Percentiles rank a stretch among this genome's conserved stretches.
phyloP scores from a whole-genome alignment of 30 jellyfish, hydroid and myxozoan genomes.

The Morbakka virulenta region DNA sequence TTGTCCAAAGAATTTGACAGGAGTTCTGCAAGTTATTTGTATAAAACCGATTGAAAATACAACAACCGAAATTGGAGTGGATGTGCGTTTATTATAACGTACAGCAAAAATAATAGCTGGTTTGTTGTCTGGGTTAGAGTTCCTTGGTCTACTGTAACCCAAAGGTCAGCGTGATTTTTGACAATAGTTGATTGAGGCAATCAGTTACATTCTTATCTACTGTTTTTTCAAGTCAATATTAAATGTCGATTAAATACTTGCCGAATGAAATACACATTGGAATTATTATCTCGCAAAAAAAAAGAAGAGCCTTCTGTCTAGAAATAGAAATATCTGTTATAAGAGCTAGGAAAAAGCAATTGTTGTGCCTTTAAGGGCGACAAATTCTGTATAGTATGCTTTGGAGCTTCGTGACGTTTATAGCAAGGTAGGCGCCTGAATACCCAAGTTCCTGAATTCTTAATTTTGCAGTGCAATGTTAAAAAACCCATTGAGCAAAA shows the following conservation, averaged over 20 bases:
- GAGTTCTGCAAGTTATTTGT: slow-evolving; percentile 31
- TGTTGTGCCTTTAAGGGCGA: slow-evolving; percentile 31
- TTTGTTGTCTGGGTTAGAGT: slow-evolving; percentile 25
- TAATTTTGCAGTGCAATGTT: no score
- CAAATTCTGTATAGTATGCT: not conserved
- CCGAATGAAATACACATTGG: slow-evolving; percentile 55
- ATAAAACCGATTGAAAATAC: slow-evolving; percentile 27
- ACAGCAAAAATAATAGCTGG: slow-evolving; percentile 32
- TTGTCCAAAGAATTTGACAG: slow-evolving; percentile 24
- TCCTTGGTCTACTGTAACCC: slow-evolving; percentile 49
- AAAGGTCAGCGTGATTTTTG: slow-evolving; percentile 28
- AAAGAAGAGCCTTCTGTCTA: no score
- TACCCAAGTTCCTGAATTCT: slow-evolving; percentile 6
- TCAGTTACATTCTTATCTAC: slow-evolving; percentile 5
- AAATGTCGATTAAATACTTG: slow-evolving; percentile 33
- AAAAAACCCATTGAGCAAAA: no score
- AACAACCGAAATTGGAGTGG: slow-evolving; percentile 54
- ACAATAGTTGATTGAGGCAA: slow-evolving; percentile 12
- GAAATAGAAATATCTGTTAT: slow-evolving; percentile 35
- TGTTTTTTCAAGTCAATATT: slow-evolving; percentile 9
- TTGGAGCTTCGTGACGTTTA: not conserved
- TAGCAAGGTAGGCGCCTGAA: slow-evolving; percentile 30
- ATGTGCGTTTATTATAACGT: slow-evolving; percentile 18
- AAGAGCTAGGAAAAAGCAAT: not conserved
- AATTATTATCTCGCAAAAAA: no score